Evolutionary conservation across 2,113 vertebrate genomes (phyloP), one percentile per base, ranked within the genome.

Genomic region (Mormyrus lacerda): DNA sequence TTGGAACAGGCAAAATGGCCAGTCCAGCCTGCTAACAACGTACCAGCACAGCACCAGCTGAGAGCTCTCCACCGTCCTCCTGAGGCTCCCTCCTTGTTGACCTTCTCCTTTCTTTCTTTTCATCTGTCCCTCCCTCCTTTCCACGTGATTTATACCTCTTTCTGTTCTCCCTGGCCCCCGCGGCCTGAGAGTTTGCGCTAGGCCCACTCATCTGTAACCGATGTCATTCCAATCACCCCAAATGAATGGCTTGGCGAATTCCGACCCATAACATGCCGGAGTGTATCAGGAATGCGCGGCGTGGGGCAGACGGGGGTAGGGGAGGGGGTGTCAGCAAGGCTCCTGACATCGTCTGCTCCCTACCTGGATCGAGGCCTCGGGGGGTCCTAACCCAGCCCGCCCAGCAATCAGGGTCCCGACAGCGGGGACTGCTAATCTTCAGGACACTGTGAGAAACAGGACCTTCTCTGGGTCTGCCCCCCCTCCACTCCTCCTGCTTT

Each of bases 201-300:
- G 93, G 92, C 92, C 93, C 95, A 94, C 95, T 97, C 97, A 97
- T 96, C 96, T 97, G 97, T 96, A 97, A 96, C 96, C 95, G 76
- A 94, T 97, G 97, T 96, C 97, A 96, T 94, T 96, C 96, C 95
- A 95, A 97, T 96, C 96, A 95, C 95, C 96, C 96, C 95, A 97
- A 97, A 97, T 96, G 96, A 97, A 98, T 97, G 97, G 96, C 96
- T 96, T 96, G 96, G 96, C 97, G 97, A 97, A 97, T 97, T 96
- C 94, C 93, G 96, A 96, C 95, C 95, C 97, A 96, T 97, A 98
- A 97, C 97, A 97, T 97, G 96, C 95, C 93, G 89, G 92, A 92
- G 89, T 96, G 95, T 93, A 96, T 95, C 93, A 96, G 96, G 96
- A 97, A 97, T 97, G 96, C 95, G 93, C 92, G 93, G 42, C 90